These are phyloP conservation scores for Temnothorax nylanderi DNA, from an alignment of 1,140 invertebrate species.

Conservation along the genomic window DNA sequence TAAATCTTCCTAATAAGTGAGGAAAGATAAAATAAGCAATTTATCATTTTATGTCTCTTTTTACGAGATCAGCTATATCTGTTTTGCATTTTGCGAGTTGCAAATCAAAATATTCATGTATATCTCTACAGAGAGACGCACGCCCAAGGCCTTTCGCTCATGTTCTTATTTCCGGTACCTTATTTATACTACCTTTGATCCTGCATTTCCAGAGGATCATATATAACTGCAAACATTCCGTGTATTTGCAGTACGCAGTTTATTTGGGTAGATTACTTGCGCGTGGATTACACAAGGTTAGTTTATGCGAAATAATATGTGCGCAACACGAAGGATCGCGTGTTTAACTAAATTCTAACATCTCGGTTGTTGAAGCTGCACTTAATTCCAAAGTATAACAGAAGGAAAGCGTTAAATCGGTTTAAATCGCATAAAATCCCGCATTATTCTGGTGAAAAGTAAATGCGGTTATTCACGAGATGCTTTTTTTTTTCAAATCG, in stretches of 20 bases:
- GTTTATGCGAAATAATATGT: constrained; percentile 55
- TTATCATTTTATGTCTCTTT: not conserved
- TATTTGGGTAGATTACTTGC: constrained; percentile 15
- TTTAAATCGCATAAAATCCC: constrained; percentile 1
- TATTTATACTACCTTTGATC: constrained; percentile 36
- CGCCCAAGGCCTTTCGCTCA: not conserved
- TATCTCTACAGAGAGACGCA: not conserved
- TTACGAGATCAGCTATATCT: not conserved
- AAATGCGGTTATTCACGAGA: not conserved
- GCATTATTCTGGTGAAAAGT: constrained; percentile 1
- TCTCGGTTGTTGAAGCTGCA: constrained; percentile 19
- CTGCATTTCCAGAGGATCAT: constrained; percentile 17
- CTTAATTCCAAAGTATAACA: constrained; percentile 31
- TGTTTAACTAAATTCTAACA: constrained; percentile 54
- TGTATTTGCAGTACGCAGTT: constrained; percentile 32
- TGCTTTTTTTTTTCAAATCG: not conserved
- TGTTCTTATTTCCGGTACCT: constrained; percentile 3
- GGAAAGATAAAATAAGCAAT: not conserved
- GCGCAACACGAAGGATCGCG: constrained; percentile 42
- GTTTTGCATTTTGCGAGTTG: not conserved
- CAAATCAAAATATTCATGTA: not conserved
- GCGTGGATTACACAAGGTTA: constrained; percentile 30
- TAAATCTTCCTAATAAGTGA: not conserved
- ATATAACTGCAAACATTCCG: constrained; percentile 11
- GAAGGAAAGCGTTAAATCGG: constrained; percentile 38